Conservation (phyloP, 2,797 vertebrate genomes). For the Acomys russatus region DNA sequence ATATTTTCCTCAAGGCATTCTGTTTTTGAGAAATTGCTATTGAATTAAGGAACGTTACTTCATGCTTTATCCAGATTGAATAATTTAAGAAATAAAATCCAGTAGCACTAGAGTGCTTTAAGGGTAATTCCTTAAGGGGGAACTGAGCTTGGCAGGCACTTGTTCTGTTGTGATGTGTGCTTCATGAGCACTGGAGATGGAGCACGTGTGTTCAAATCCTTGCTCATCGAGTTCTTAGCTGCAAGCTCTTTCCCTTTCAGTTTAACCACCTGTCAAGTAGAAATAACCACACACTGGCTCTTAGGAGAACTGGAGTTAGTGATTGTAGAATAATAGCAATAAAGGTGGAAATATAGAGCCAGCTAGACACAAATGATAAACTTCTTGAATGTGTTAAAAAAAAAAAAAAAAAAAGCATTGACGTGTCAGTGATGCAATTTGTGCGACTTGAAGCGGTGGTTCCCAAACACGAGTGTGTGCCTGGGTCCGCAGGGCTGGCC, state of each 20-base stretch:
- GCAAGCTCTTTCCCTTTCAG: not conserved
- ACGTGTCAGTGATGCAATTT: not conserved
- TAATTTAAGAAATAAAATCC: slow-evolving; percentile 27
- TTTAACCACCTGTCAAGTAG: not conserved
- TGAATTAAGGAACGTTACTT: slow-evolving; percentile 33
- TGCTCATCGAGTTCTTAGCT: not conserved
- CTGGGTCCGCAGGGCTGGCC: not conserved
- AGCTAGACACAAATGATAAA: not conserved
- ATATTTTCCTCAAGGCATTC: not conserved
- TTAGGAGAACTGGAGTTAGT: not conserved
- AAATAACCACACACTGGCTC: not conserved
- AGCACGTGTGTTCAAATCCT: not conserved
- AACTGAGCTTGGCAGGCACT: not conserved
- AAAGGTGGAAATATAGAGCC: not conserved
- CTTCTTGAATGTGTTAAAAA: not conserved
- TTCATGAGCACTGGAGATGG: not conserved
- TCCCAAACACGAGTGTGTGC: not conserved
- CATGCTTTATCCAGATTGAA: not conserved
- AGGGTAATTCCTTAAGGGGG: not conserved
- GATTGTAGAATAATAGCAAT: not conserved
- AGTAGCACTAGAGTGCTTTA: not conserved
- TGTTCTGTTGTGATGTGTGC: not conserved
- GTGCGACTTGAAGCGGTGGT: not conserved
- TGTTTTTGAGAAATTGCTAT: slow-evolving; percentile 8
- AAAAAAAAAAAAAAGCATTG: not conserved